Evolutionary conservation across 2,888 invertebrate species (phyloP).

Genomic region (Epirrita christyi): DNA sequence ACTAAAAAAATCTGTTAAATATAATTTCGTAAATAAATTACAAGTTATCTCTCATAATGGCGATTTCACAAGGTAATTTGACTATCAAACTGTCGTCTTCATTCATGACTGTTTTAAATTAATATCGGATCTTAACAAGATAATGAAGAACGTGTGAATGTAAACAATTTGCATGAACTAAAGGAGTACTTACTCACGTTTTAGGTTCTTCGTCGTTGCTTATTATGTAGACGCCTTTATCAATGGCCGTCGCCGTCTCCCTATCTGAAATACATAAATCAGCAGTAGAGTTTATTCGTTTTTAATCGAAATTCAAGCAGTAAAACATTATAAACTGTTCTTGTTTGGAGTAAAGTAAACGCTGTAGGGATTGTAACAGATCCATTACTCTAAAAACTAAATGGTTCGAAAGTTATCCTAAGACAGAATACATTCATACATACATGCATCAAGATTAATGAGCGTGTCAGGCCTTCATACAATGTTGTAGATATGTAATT

Average conservation of each 20-base stretch:
- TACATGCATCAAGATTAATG: too few species aligned
- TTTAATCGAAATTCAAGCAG: conserved; percentile 29
- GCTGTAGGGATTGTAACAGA: conserved; percentile 5
- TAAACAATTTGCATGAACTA: conserved; percentile 23
- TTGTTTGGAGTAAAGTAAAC: conserved; percentile 10
- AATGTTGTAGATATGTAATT: too few species aligned
- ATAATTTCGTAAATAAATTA: conserved; percentile 42
- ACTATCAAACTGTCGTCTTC: conserved; percentile 65
- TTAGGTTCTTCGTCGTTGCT: conserved; percentile 55
- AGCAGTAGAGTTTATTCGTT: conserved; percentile 38
- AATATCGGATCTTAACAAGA: conserved; percentile 37
- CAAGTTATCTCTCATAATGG: conserved; percentile 49
- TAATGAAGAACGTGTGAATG: conserved; percentile 31
- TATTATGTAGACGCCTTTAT: conserved; percentile 60
- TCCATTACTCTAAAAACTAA: background rate
- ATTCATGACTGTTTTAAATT: conserved; percentile 57
- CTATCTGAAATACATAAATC: conserved; percentile 60
- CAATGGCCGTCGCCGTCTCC: conserved; percentile 51
- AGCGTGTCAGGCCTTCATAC: too few species aligned
- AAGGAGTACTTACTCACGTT: conserved; percentile 65
- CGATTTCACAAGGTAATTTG: conserved; percentile 45
- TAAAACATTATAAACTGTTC: conserved; percentile 11
- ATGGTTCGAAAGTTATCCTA: too few species aligned
- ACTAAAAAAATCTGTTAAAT: background rate
- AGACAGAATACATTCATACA: too few species aligned